These are phyloP conservation scores for Sclerurus mexicanus DNA, from an alignment of 2,113 vertebrate genomes.

Conservation along the genomic window DNA sequence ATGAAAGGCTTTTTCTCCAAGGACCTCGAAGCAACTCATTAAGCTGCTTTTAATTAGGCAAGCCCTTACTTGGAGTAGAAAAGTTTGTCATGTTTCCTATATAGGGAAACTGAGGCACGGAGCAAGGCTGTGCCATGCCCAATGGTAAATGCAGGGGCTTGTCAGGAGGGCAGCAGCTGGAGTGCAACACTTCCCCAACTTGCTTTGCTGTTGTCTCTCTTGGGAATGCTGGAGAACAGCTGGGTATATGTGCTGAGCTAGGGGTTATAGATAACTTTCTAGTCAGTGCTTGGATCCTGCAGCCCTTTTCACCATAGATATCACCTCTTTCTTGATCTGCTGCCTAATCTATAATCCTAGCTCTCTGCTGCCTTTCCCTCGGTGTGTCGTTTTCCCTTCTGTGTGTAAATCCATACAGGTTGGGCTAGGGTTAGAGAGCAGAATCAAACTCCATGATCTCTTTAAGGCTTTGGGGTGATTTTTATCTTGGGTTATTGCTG, in stretches of 20 bases:
- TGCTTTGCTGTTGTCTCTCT: neutral
- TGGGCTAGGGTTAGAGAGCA: neutral
- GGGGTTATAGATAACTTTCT: neutral
- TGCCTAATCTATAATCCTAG: neutral
- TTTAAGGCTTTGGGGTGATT: neutral
- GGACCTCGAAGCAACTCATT: neutral
- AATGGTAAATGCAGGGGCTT: accelerated
- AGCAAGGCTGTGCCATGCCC: neutral
- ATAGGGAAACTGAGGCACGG: neutral
- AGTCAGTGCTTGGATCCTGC: neutral
- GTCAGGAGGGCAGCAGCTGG: neutral
- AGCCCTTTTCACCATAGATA: neutral
- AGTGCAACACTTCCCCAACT: accelerated
- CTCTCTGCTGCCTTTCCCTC: neutral
- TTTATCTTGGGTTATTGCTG: neutral
- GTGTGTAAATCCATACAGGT: neutral
- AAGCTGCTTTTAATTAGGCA: neutral
- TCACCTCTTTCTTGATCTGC: neutral
- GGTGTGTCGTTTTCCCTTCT: accelerated
- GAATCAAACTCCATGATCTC: neutral
- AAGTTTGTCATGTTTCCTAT: neutral
- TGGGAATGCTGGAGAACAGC: accelerated
- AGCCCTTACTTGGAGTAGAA: neutral
- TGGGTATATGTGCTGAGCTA: neutral
- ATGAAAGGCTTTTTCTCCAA: neutral